Evolutionary conservation across 2,113 vertebrate species (phyloP).

Genomic region (Callipepla californica): DNA sequence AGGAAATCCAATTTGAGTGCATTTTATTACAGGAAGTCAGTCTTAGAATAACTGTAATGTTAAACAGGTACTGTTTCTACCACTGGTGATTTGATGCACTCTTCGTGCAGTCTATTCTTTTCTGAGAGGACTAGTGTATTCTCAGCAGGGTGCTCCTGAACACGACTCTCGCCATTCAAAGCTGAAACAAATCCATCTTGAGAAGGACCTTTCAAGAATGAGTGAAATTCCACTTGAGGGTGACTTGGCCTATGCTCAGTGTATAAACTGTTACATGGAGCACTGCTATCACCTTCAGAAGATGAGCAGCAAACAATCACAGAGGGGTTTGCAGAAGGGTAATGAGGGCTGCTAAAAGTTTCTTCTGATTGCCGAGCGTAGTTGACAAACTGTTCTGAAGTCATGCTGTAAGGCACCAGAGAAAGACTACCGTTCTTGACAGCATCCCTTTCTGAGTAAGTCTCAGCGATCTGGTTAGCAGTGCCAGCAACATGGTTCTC

Average conservation of each 20-base stretch:
- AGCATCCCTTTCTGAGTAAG: slow-evolving; percentile 86
- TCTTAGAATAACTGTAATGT: slow-evolving; percentile 60
- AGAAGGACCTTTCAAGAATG: slow-evolving; percentile 92
- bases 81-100: slow-evolving; percentile 89
- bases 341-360: slow-evolving; percentile 81
- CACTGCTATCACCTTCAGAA: slow-evolving; percentile 82
- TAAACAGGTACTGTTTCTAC: slow-evolving; percentile 94
- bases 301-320: slow-evolving; percentile 86
- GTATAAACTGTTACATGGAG: slow-evolving; percentile 82
- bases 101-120: slow-evolving; percentile 87
- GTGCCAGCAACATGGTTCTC: slow-evolving; percentile 83
- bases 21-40: slow-evolving; percentile 62
- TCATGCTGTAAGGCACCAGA: slow-evolving; percentile 87
- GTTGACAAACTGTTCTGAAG: slow-evolving; percentile 88
- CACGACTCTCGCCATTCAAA: slow-evolving; percentile 79
- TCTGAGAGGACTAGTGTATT: slow-evolving; percentile 85
- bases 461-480: slow-evolving; percentile 82
- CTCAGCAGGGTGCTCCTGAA: slow-evolving; percentile 85
- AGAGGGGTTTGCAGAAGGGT: slow-evolving; percentile 82
- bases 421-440: slow-evolving; percentile 81
- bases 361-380: slow-evolving; percentile 83
- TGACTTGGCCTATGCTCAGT: slow-evolving; percentile 83
- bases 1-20: slow-evolving; percentile 70
- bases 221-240: slow-evolving; percentile 89
- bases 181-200: slow-evolving; percentile 86